Base-by-base conservation (phyloP, 2,888 invertebrate species). In the Neoitamus cyanurus region DNA sequence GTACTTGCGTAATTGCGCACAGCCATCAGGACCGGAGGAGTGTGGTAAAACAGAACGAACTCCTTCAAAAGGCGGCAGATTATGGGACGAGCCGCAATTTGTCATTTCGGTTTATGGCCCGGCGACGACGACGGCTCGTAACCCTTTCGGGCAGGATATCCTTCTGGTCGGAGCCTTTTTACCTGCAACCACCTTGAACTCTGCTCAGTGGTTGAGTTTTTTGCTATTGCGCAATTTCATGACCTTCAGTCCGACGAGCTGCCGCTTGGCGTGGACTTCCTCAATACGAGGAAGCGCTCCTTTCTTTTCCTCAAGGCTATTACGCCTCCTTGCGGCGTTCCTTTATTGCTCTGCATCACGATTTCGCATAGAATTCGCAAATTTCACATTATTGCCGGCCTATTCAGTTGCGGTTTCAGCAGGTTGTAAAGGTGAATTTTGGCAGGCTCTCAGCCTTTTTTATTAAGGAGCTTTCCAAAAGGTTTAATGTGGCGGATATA, bases 1-100 rank as follows among this genome's bases (percentile, higher is more conserved):
- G 58, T 58, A 58, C 58, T 58, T 58, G 58, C 25, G 58, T 58
- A 58, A 58, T 58, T 58, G 58, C 58, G 58, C 58, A 20, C 15
- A 6, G 25, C 25, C 1, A 25, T 58, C 58, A 20, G 11, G 11
- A 58, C 58, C 58, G 7, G 58, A 15, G 58, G 25, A 20, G 25
- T 20, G 58, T 20, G n/a, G 58, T 58, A 58, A 25, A 58, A 20
- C 58, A 58, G 25, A 20, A 3, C 34, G 34, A 34, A 15, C 42
- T 42, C 42, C 42, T n/a, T 42, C 9, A 58, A 58, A 58, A 58
- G 58, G 3, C 25, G 58, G 58, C 58, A 15, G 58, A 58, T 58
- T 58, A 58, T 58, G 58, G 58, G 58, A 58, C 58, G 58, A 25
- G 58, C 58, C 58, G 58, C 58, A 58, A 58, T 58, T 58, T 58